A percentile compares a stretch with the other conserved stretches of the same genome.
These are phyloP conservation scores for Adoxophyes honmai DNA, from an alignment of 1,140 invertebrate species.

Conservation along the genomic window DNA sequence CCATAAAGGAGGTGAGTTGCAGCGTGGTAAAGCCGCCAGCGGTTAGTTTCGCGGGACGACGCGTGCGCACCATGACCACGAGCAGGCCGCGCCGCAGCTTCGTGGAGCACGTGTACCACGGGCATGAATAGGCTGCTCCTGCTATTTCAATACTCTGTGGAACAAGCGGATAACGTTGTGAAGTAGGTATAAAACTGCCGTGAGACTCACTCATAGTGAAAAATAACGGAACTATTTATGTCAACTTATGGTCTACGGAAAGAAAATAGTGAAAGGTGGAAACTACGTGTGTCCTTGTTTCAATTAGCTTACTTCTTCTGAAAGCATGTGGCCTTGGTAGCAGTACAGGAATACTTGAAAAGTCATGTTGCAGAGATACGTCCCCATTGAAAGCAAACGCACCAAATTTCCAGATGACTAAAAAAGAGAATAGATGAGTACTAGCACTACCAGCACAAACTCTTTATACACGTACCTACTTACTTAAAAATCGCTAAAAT, in stretches of 20 bases:
- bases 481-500: no score
- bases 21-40: constrained; percentile 71
- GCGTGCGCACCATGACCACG: constrained; percentile 64
- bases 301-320: constrained; percentile 67
- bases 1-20: constrained; percentile 62
- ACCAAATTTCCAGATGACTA: constrained; percentile 53
- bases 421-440: no score
- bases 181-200: no score
- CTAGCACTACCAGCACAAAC: no score
- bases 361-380: constrained; percentile 72
- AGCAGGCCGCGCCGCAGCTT: constrained; percentile 53
- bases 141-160: constrained; percentile 55
- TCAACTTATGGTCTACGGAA: no score
- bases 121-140: constrained; percentile 56
- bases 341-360: constrained; percentile 78
- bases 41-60: constrained; percentile 51
- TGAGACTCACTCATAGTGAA: no score
- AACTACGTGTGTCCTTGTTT: no score
- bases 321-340: constrained; percentile 75
- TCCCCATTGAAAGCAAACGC: constrained; percentile 60
- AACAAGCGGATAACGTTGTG: no score
- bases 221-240: no score
- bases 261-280: no score
- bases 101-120: constrained; percentile 64
- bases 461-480: no score